Percentiles rank a stretch among this genome's conserved stretches.
phyloP scores from a whole-genome alignment of 1,140 invertebrate genomes.

The Cyclina sinensis region DNA sequence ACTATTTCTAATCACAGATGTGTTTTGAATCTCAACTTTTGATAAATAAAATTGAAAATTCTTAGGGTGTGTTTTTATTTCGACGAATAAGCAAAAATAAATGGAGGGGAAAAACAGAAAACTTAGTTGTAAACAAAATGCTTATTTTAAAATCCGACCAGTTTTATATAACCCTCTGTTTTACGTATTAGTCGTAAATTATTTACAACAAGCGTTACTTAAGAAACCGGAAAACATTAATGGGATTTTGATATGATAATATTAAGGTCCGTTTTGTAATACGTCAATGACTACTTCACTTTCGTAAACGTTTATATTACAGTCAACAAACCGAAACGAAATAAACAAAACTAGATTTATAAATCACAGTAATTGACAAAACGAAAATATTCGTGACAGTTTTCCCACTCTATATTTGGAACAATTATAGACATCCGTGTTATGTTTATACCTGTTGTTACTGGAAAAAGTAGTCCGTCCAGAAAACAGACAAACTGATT shows the following conservation, averaged over 20 bases:
- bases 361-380: background rate
- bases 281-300: slow-evolving; percentile 19
- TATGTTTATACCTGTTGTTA: background rate
- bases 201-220: background rate
- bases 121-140: no score
- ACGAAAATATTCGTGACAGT: background rate
- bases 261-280: background rate
- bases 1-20: no score
- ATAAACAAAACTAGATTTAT: background rate
- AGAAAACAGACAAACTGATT: no score
- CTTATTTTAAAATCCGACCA: no score
- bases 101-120: no score
- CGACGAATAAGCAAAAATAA: no score
- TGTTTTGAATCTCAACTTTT: no score
- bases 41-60: no score
- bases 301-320: background rate
- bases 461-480: slow-evolving; percentile 4
- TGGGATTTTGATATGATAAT: background rate
- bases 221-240: slow-evolving; percentile 2
- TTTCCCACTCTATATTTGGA: background rate
- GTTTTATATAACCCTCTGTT: background rate
- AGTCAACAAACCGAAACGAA: background rate
- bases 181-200: background rate
- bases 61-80: no score
- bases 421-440: slow-evolving; percentile 3